Percentiles rank a stretch among this genome's conserved stretches.
Evolutionary conservation across 2,797 vertebrate genomes (phyloP).

Genomic region (Rhinatrema bivittatum): DNA sequence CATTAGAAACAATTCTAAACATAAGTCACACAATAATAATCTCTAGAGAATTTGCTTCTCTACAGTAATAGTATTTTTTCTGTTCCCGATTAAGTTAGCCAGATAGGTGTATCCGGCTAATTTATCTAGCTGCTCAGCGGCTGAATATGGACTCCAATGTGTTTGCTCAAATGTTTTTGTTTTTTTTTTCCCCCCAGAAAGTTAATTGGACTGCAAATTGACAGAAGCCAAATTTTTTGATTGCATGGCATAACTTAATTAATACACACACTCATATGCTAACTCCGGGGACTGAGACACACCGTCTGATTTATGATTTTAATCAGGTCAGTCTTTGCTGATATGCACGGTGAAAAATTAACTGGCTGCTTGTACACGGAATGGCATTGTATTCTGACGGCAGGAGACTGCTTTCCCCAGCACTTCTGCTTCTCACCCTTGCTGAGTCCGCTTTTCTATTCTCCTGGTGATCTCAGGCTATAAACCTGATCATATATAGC

Average conservation of each 20-base stretch:
- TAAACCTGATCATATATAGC: too few relatives aligned
- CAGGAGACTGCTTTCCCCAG: constrained; percentile 19
- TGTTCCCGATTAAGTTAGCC: too few relatives aligned
- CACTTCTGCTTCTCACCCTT: constrained; percentile 15
- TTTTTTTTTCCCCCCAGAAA: too few relatives aligned
- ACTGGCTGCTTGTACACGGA: constrained; percentile 23
- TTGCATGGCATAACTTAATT: constrained; percentile 27
- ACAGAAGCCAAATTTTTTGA: constrained; percentile 9
- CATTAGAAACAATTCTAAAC: too few relatives aligned
- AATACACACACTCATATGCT: constrained; percentile 25
- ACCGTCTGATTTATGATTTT: constrained; percentile 42
- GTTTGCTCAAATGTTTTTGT: too few relatives aligned
- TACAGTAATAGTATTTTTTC: too few relatives aligned
- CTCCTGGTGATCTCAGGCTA: constrained; percentile 4
- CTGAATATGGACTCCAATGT: too few relatives aligned
- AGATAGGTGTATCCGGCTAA: too few relatives aligned
- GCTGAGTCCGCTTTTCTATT: constrained; percentile 22
- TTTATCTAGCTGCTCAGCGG: too few relatives aligned
- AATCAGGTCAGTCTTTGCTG: constrained; percentile 38
- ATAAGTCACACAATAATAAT: too few relatives aligned
- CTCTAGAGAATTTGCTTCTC: too few relatives aligned
- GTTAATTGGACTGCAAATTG: not conserved
- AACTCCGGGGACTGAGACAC: constrained; percentile 19
- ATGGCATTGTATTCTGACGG: constrained; percentile 1
- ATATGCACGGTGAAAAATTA: constrained; percentile 39